phyloP scores from a whole-genome alignment of 1,140 invertebrate genomes.

The Zaprionus tsacasi region DNA sequence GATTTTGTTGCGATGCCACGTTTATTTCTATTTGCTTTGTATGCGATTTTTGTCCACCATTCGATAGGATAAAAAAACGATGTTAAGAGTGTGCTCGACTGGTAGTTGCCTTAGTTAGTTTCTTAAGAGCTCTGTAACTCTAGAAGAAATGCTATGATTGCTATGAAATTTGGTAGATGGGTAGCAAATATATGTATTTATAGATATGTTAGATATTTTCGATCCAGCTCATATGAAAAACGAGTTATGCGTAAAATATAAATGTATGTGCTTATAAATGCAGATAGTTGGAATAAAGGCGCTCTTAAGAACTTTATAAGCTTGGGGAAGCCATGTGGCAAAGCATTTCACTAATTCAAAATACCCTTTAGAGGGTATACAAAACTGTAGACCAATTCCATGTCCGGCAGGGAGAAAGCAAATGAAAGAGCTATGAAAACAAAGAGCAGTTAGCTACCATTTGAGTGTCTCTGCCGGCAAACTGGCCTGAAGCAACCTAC shows the following conservation, averaged over 20 bases:
- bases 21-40: conserved; percentile 18
- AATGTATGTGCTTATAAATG: neutral
- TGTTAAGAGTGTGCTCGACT: neutral
- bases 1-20: conserved; percentile 15
- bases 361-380: neutral
- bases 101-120: neutral
- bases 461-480: conserved; percentile 23
- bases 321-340: too few relatives aligned
- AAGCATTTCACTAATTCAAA: too few relatives aligned
- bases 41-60: neutral
- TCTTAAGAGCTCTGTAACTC: neutral
- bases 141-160: neutral
- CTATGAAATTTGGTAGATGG: neutral
- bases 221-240: neutral
- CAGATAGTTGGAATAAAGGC: too few relatives aligned
- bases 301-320: too few relatives aligned
- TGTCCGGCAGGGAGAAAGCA: conserved; percentile 25
- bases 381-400: conserved; percentile 31
- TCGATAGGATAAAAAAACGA: neutral
- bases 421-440: conserved; percentile 29
- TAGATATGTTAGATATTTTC: neutral
- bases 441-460: conserved; percentile 19
- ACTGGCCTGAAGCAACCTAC: conserved; percentile 16
- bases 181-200: too few relatives aligned
- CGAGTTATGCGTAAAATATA: neutral